These are phyloP conservation scores for Cephus sareptanus DNA, from an alignment of 2,888 invertebrate species.

Conservation along the genomic window DNA sequence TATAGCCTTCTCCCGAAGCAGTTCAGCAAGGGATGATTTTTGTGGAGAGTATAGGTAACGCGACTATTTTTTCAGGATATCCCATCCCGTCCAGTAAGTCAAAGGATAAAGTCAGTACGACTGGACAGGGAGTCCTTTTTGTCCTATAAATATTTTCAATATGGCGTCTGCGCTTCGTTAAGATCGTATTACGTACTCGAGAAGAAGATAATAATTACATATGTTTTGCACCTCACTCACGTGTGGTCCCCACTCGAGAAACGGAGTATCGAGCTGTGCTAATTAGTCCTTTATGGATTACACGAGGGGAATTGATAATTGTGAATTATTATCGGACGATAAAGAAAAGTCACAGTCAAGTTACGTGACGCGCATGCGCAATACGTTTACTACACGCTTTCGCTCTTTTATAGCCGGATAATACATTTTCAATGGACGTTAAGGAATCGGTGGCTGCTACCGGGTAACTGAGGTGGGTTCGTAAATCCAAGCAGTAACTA, in stretches of 20 bases:
- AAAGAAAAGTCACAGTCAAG: not conserved
- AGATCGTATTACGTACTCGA: not conserved
- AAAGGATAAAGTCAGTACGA: not conserved
- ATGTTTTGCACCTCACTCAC: not conserved
- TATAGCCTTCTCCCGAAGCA: not conserved
- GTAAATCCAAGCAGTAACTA: not conserved
- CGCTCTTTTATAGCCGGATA: not conserved
- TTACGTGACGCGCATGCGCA: conserved; percentile 1
- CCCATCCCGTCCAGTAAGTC: not conserved
- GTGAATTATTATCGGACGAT: not conserved
- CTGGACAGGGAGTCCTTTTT: not conserved
- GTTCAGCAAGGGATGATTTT: not conserved
- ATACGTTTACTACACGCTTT: not conserved
- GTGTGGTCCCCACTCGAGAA: not conserved
- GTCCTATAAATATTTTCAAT: not conserved
- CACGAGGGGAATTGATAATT: not conserved
- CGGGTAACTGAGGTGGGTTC: not conserved
- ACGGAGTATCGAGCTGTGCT: not conserved
- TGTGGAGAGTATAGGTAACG: not conserved
- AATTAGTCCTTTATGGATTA: not conserved
- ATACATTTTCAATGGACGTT: not conserved
- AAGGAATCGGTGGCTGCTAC: not conserved
- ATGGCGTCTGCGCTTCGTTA: not conserved
- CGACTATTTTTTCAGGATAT: not conserved
- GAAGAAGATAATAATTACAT: not conserved